Base-by-base conservation (phyloP, 1,140 invertebrate species). In the Drosophila burlai region DNA sequence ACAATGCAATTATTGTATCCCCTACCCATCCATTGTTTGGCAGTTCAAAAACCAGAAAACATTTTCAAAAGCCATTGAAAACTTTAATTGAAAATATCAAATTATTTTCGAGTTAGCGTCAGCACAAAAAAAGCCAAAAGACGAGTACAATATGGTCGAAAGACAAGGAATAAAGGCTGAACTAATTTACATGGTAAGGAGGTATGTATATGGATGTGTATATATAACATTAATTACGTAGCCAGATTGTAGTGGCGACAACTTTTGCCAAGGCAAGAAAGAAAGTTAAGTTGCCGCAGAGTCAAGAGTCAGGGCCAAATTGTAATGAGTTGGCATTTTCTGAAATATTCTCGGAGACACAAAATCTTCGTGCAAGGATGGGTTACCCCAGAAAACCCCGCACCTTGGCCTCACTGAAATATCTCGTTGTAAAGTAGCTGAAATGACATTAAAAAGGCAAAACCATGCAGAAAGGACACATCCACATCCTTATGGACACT, bases 281-380 rank as follows among this genome's bases (percentile, higher is more conserved):
- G 60, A 62, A 79, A 61, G 76, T 79, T 79, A 57, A 57, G 66
- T 47, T 49, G 64, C 42, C 50, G 43, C 57, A 78, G 72, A 89
- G 67, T 40, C 66, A 57, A 60, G 81, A 84, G 67, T 72, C 85
- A 61, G 80, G 80, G 67, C 80, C 50, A 89, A 90, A 89, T 90
- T 89, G 74, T 89, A 89, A 89, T 89, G 85, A 89, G 85, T 83
- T 89, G 85, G 85, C 84, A 89, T 89, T 84, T 89, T 89, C 43
- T 45, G 66, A 89, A 83, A 78, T 40, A 26, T 83, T 83, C 68
- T 71, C 59, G 57, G 59, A 74, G 83, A 76, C 80, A 76, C 65
- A 61, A 58, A 72, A 59, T 67, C 60, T 66, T 72, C 61, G 24
- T 31, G 42, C 61, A 38, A 38, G 11, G 34, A 38, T 18, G n/a